Percentiles rank a stretch among this genome's conserved stretches.
These are phyloP conservation scores for Vesta saturnalis DNA, from an alignment of 2,888 invertebrate species.

Conservation along the genomic window DNA sequence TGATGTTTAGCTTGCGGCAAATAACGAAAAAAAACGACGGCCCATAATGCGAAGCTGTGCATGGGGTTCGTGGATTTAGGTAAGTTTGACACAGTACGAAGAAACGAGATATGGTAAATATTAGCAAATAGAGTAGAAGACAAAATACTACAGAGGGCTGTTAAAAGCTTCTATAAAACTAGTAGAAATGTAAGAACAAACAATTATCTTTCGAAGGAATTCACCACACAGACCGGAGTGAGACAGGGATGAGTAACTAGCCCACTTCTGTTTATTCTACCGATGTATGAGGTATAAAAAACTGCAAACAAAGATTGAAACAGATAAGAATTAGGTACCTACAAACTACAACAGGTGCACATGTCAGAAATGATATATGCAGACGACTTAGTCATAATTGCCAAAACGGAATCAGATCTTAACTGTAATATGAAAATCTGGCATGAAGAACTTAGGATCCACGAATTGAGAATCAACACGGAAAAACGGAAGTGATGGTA, in stretches of 20 bases:
- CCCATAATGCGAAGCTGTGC: not conserved
- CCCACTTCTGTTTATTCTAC: not conserved
- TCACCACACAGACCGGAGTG: too few relatives aligned
- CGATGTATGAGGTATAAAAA: not conserved
- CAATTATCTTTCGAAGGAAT: not conserved
- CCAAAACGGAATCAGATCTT: not conserved
- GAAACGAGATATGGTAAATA: too few relatives aligned
- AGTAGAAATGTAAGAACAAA: not conserved
- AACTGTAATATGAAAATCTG: not conserved
- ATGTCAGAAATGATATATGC: not conserved
- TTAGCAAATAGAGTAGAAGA: not conserved
- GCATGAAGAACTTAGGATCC: not conserved
- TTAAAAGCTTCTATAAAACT: not conserved
- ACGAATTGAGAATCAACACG: too few relatives aligned
- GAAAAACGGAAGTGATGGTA: too few relatives aligned
- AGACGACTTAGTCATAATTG: not conserved
- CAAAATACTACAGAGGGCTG: not conserved
- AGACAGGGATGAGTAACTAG: not conserved
- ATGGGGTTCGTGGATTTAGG: not conserved
- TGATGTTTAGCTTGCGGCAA: not conserved
- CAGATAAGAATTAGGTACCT: not conserved
- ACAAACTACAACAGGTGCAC: not conserved
- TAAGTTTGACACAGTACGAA: not conserved
- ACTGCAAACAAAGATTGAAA: not conserved
- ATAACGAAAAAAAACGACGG: not conserved